Percentiles rank a stretch among this genome's conserved stretches.
phyloP scores from a whole-genome alignment of 2,113 vertebrate genomes.

The Ceyx cyanopectus region DNA sequence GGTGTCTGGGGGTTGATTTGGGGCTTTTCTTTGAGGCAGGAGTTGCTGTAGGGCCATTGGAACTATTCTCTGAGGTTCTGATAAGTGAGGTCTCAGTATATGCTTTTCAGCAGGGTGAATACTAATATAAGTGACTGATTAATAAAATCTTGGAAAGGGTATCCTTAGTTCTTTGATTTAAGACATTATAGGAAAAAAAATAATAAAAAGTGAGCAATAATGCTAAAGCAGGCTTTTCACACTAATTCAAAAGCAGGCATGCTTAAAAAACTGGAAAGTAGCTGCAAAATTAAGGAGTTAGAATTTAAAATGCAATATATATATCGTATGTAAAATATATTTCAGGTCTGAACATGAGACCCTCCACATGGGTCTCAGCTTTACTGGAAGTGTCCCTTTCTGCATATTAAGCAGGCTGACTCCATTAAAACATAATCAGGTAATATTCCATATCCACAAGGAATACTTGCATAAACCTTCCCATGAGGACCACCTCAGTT shows the following conservation, averaged over 20 bases:
- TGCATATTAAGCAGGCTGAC: not conserved
- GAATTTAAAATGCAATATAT: not conserved
- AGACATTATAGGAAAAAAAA: not conserved
- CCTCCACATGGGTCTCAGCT: not conserved
- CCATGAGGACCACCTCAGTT: not conserved
- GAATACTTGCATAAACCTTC: not conserved
- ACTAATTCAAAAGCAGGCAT: not conserved
- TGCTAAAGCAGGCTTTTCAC: not conserved
- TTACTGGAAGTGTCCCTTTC: not conserved
- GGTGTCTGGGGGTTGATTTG: rapidly evolving
- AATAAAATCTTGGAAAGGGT: not conserved
- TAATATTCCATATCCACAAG: not conserved
- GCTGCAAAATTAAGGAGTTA: not conserved
- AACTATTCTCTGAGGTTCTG: not conserved
- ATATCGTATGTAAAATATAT: not conserved
- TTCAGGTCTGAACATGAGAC: not conserved
- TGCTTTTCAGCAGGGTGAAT: not conserved
- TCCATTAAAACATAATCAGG: not conserved
- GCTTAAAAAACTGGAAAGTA: not conserved
- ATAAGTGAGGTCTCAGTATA: not conserved
- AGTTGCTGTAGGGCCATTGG: not conserved
- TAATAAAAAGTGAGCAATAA: not conserved
- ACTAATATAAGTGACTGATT: not conserved
- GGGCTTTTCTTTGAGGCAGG: not conserved
- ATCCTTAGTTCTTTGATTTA: not conserved